Evolutionary conservation across 2,113 vertebrate genomes (phyloP), one percentile per base, ranked within the genome.

Genomic region (Sciurus niger): DNA sequence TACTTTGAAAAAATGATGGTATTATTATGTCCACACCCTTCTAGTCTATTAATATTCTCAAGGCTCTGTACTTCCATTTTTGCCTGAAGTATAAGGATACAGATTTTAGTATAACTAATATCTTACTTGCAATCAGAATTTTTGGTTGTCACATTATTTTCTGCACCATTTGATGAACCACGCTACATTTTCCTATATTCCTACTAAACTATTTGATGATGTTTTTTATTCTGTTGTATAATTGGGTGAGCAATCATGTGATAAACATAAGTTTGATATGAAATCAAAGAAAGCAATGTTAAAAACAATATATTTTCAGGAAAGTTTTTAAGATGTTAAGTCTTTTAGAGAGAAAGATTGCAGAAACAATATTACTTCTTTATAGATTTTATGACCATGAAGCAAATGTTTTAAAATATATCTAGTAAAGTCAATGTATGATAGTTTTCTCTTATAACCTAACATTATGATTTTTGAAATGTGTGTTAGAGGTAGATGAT

Each of bases 121-220:
- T 97, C 85, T 95, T 55, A 90, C 89, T 74, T 93, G 84, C 73
- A 85, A 83, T 73, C 40, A 82, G 92, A 72, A 70, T 96, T 96
- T 96, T 96, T 97, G 93, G 84, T 95, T 97, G 92, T 98, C 97
- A 98, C 55, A 0, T 98, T 98, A 98, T 99, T 99, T 99, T 99
- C 98, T 99, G 98, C 98, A 98, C 98, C 98, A 98, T 98, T 98
- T 98, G 97, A 97, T 97, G 97, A 98, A 97, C 96, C 98, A 98
- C 98, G 97, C 98, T 98, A 97, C 98, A 98, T 98, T 98, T 98
- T 98, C 97, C 72, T 98, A 94, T 96, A 98, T 97, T 98, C 97
- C 97, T 98, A 98, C 98, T 98, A 99, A 98, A 98, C 88, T 98
- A 98, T 98, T 98, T 98, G 98, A 98, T 98, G 98, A 98, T 98